Conservation (phyloP, 1,140 invertebrate species). For the Lordiphosa clarofinis region DNA sequence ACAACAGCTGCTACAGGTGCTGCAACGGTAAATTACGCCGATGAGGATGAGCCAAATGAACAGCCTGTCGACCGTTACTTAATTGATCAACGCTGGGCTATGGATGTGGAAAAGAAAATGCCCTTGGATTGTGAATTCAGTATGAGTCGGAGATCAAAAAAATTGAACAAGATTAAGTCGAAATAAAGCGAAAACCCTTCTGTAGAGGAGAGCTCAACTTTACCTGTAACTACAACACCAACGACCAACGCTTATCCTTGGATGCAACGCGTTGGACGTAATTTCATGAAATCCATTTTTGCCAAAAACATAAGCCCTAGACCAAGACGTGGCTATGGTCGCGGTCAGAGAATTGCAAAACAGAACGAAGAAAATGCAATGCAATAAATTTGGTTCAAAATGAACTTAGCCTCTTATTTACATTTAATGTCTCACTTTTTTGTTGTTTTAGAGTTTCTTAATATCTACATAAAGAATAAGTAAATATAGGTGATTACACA, state of each 20-base stretch:
- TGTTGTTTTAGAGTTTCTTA: no score
- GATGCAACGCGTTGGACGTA: constrained; percentile 16
- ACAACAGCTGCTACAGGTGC: not conserved
- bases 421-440: no score
- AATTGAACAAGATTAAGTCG: not conserved
- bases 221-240: no score
- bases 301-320: constrained; percentile 1
- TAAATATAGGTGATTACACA: no score
- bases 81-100: not conserved
- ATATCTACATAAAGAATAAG: no score
- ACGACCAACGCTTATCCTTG: constrained; percentile 9
- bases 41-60: no score
- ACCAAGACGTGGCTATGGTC: not conserved
- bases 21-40: not conserved
- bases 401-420: no score
- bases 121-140: constrained; percentile 5
- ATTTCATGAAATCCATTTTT: constrained; percentile 11
- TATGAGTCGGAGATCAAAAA: not conserved
- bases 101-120: not conserved
- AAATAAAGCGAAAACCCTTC: not conserved
- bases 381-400: no score
- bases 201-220: not conserved
- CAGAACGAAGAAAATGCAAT: not conserved
- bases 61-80: not conserved
- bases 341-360: not conserved